Evolutionary conservation across 2,797 vertebrate genomes (phyloP), one percentile per base, ranked within the genome.

Genomic region (Myoxocephalus aenaeus): DNA sequence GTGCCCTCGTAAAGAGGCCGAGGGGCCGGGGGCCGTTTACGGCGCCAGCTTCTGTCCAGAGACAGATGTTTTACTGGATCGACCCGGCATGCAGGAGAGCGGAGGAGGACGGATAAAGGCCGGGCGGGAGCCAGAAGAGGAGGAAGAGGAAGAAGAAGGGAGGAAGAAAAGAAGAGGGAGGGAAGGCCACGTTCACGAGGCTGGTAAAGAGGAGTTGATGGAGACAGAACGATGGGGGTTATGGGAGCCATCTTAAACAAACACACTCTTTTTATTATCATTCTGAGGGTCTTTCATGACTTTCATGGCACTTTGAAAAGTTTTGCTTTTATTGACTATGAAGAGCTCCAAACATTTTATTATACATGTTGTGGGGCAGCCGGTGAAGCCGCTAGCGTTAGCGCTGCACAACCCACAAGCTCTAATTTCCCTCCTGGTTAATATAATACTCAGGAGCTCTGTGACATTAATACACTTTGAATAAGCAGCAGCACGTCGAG

Each of bases 41-140:
- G 67, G 70, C 22, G 79, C 78, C 75, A 73, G 81, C 46, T 65
- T 81, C 77, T 32, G 63, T 81, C 77, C 29, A 76, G 63, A 88
- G 88, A 83, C 85, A 89, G 87, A 88, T 91, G 90, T 86, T 91
- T 89, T 78, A 85, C 75, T 75, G 81, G 75, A 84, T 77, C 53
- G 63, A 36, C 48, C 58, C 14, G 65, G 73, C 74, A 56, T 27
- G 74, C 5, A 42, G 70, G 77, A 40, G 71, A 54, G 34, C 15
- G 71, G 44, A 53, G 75, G 48, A 20, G 68, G 70, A 75, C 61
- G 73, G 53, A 73, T 82, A 80, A 84, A 82, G 75, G 29, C 25
- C 3, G 12, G 40, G 62, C 57, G 25, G 64, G 1, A 68, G 58
- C 44, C 34, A 63, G 48, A 79, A 48, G 54, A 58, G 5, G 32